A percentile compares a stretch with the other conserved stretches of the same genome.
These are phyloP conservation scores for Gymnothorax javanicus DNA, from an alignment of 2,797 vertebrate species.

Conservation along the genomic window DNA sequence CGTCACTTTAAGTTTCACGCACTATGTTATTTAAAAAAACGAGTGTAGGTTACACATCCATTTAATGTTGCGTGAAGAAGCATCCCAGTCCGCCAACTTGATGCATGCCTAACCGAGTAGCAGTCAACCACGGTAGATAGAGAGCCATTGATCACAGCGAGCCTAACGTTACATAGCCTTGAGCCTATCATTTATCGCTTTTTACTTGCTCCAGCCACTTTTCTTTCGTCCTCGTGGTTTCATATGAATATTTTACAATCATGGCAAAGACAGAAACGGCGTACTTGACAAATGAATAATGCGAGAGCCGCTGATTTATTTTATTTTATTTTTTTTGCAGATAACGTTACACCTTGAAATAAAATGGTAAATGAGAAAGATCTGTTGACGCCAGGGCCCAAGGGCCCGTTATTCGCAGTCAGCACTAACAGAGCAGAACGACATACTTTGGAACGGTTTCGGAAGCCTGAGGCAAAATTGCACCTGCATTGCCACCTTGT, in stretches of 20 bases:
- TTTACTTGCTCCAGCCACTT: constrained; percentile 44
- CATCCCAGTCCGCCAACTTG: not conserved
- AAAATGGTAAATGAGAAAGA: constrained; percentile 35
- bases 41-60: not conserved
- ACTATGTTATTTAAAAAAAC: not conserved
- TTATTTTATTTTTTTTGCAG: not conserved
- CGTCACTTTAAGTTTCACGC: not conserved
- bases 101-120: not conserved
- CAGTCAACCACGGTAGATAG: not conserved
- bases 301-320: not conserved
- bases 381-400: constrained; percentile 49
- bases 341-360: not conserved
- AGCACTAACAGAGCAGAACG: constrained; percentile 9
- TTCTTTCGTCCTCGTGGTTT: not conserved
- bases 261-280: not conserved
- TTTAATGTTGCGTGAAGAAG: not conserved
- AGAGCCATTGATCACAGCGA: not conserved
- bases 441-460: constrained; percentile 6
- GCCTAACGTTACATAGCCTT: too few relatives aligned
- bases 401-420: not conserved
- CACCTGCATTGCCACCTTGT: constrained; percentile 67
- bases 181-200: constrained; percentile 16
- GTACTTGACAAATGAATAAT: not conserved
- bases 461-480: constrained; percentile 48
- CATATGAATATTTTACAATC: not conserved